Evolutionary conservation across 2,113 vertebrate genomes (phyloP), one percentile per base, ranked within the genome.

Genomic region (Callipepla californica): DNA sequence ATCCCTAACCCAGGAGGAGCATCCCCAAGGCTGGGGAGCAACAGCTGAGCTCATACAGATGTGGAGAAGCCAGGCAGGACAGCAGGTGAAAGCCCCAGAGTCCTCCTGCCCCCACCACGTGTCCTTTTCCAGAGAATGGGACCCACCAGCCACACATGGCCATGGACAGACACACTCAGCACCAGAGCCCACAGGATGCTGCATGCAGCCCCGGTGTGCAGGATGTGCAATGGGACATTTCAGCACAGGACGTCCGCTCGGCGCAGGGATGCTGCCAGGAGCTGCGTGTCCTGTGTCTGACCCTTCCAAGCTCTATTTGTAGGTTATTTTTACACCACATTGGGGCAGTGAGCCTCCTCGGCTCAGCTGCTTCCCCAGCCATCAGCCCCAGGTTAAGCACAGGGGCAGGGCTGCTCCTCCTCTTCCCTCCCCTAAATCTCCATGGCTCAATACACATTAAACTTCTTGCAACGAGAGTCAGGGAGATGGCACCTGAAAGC

Each of bases 111-210:
- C 53, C 28, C n/a, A 28, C 2, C 1, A 0, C 0, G 0, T 48
- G 44, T 21, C n/a, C 4, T 1, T 11, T 7, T 20, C 48, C 4
- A 5, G 42, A 3, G 25, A 58, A 18, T 10, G 9, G 65, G 6
- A 50, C 6, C 7, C 23, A 3, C 10, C 32, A 50, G 21, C 40
- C 40, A 19, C 4, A 0, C 2, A 4, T 16, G 23, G 19, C 34
- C 4, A 3, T 4, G 9, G 0, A 0, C 30, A 53, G 18, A 12
- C 0, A 0, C 0, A 0, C 18, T 3, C 10, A 7, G 47, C 13
- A 8, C 32, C 11, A 74, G 20, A 4, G 50, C 51, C 48, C 80
- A 48, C 0, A 2, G 58, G 50, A 28, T 13, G 72, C 68, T 6
- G 13, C 9, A 2, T 17, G 30, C 3, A 0, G 11, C 48, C 55